These are phyloP conservation scores for Muschampia plurimacula DNA, from an alignment of 2,888 invertebrate species.

Conservation along the genomic window DNA sequence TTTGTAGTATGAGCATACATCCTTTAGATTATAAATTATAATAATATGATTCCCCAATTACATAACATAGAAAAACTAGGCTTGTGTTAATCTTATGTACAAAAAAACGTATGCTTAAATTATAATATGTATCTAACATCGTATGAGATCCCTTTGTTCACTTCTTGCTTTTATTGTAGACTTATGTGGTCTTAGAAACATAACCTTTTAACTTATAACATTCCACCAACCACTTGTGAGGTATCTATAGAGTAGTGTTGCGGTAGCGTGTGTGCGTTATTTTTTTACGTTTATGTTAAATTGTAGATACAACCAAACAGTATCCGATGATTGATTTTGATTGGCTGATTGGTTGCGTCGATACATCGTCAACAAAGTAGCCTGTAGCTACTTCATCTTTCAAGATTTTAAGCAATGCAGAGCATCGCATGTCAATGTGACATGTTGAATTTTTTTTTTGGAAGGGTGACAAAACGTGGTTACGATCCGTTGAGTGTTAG, in stretches of 20 bases:
- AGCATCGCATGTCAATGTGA: constrained; percentile 54
- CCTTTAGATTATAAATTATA: not conserved
- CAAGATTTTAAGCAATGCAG: constrained; percentile 64
- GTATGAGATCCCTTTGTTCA: not conserved
- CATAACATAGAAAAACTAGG: not conserved
- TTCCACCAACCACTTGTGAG: constrained; percentile 11
- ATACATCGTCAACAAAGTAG: constrained; percentile 73
- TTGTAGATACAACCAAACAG: constrained; percentile 85
- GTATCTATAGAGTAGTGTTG: constrained; percentile 3
- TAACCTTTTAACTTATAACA: constrained; percentile 18
- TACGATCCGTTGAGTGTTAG: constrained; percentile 40
- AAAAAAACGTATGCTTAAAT: not conserved
- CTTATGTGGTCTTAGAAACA: constrained; percentile 1
- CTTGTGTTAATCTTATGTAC: not conserved
- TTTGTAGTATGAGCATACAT: constrained; percentile 12
- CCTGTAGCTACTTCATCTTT: constrained; percentile 65
- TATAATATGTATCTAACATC: not conserved
- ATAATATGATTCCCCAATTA: not conserved
- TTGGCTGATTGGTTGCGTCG: constrained; percentile 83
- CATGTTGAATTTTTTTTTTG: constrained; percentile 60
- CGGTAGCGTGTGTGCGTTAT: constrained; percentile 51
- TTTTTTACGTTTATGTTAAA: constrained; percentile 77
- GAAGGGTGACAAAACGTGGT: constrained; percentile 51
- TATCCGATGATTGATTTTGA: constrained; percentile 86
- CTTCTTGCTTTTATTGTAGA: not conserved